Percentiles rank a stretch among this genome's conserved stretches.
Conservation (phyloP, 2,797 vertebrate genomes). For the Sternarchorhynchus goeldii region DNA sequence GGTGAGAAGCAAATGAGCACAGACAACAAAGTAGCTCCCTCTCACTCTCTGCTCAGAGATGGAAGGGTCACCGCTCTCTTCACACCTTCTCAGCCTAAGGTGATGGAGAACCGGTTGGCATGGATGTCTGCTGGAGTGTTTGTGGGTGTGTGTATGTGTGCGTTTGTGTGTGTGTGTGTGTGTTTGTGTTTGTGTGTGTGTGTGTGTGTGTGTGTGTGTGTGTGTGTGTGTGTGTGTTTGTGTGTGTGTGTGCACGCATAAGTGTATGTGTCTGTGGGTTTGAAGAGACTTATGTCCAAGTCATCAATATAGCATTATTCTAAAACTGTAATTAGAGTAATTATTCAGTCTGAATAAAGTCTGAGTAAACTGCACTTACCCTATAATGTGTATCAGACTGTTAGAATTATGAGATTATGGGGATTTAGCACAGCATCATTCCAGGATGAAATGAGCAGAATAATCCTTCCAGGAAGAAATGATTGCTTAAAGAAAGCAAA, state of each 20-base stretch:
- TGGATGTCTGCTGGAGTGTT: constrained; percentile 52
- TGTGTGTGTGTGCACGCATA: constrained; percentile 9
- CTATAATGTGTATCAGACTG: too few relatives aligned
- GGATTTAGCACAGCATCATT: too few relatives aligned
- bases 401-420: too few relatives aligned
- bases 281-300: not conserved
- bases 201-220: constrained; percentile 32
- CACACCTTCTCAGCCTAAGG: constrained; percentile 45
- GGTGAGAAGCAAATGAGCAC: constrained; percentile 72
- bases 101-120: constrained; percentile 55
- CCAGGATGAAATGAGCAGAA: too few relatives aligned
- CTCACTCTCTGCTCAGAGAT: constrained; percentile 56
- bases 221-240: not conserved
- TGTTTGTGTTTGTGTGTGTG: not conserved
- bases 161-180: constrained; percentile 1
- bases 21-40: constrained; percentile 52
- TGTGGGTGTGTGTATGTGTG: not conserved
- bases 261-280: not conserved
- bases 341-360: not conserved
- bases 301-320: not conserved
- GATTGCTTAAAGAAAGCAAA: too few relatives aligned
- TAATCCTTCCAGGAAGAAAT: too few relatives aligned
- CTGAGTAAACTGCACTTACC: not conserved
- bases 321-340: not conserved
- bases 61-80: constrained; percentile 62